Evolutionary conservation across 2,113 vertebrate species (phyloP), one percentile per base, ranked within the genome.

Genomic region (Lycaon pictus): DNA sequence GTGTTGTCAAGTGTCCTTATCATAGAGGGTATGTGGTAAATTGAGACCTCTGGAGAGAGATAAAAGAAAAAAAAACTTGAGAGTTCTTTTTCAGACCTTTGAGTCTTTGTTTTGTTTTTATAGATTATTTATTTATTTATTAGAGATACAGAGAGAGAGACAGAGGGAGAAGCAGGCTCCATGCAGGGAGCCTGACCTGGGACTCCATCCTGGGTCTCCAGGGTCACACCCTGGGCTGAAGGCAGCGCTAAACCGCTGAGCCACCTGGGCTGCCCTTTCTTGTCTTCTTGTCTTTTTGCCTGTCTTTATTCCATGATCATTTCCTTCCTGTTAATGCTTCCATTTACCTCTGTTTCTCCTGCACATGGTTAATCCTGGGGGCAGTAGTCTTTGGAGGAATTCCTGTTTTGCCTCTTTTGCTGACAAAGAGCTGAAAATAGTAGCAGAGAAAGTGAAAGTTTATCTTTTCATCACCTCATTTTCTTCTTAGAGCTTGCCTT

Each of bases 401-500:
- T 62, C 55, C 51, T 86, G 32, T 79, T 87, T 97, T 74, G 35
- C 62, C 20, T 11, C 53, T 48, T 23, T 90, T 88, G 27, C 17
- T 93, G 53, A 69, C 65, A 85, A 74, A 93, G 13, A 92, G 11
- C 60, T 72, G 67, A 74, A 92, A 90, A 95, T 58, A 93, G 76
- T 80, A 84, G n/a, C 51, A 29, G 20, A 86, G 17, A 65, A 76
- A 12, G 25, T 58, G 11, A 63, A 93, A 71, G 15, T 58, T 7
- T 92, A 63, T 43, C 27, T 91, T 94, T 94, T 84, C 17, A 93
- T 82, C 6, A 7, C 12, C n/a, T 90, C 27, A 43, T 85, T 94
- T 83, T 95, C 10, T 88, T 74, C n/a, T 81, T 71, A 74, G 32
- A 95, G 56, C 19, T 23, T 25, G 67, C 48, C 92, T 88, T 76